These are phyloP conservation scores for Calcarius lapponicus DNA, from an alignment of 2,797 vertebrate genomes.

Conservation along the genomic window DNA sequence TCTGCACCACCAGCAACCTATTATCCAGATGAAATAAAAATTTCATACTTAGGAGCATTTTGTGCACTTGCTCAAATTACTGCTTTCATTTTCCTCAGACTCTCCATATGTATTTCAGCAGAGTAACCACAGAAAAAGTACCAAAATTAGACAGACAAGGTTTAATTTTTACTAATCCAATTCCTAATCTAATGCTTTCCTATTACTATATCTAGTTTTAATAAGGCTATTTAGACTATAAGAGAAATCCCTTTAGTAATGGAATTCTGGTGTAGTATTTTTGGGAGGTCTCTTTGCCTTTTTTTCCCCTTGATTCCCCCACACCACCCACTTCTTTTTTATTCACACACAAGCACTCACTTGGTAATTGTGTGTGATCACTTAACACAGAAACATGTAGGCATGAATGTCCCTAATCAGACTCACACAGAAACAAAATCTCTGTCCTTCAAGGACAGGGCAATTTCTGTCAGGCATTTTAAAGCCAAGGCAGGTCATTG, in stretches of 20 bases:
- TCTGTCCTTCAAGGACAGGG: neutral
- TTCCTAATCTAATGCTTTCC: neutral
- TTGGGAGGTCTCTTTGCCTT: neutral
- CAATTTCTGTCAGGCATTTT: conserved; percentile 35
- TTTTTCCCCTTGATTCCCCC: neutral
- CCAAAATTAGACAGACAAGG: neutral
- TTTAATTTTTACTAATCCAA: neutral
- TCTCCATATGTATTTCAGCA: neutral
- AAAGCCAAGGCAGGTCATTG: conserved; percentile 39
- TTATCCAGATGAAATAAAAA: neutral
- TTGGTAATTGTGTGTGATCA: neutral
- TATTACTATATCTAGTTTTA: neutral
- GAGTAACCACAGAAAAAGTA: neutral
- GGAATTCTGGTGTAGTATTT: neutral
- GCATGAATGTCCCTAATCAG: neutral
- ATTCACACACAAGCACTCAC: neutral
- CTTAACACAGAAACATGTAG: neutral
- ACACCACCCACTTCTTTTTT: neutral
- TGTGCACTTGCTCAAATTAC: neutral
- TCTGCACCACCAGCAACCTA: neutral
- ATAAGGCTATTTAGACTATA: neutral
- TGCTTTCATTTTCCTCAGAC: neutral
- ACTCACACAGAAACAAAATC: neutral
- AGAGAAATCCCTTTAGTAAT: neutral
- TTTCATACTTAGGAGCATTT: neutral